Evolutionary conservation across 1,140 invertebrate genomes (phyloP).

Genomic region (Drosophila chauvacae): DNA sequence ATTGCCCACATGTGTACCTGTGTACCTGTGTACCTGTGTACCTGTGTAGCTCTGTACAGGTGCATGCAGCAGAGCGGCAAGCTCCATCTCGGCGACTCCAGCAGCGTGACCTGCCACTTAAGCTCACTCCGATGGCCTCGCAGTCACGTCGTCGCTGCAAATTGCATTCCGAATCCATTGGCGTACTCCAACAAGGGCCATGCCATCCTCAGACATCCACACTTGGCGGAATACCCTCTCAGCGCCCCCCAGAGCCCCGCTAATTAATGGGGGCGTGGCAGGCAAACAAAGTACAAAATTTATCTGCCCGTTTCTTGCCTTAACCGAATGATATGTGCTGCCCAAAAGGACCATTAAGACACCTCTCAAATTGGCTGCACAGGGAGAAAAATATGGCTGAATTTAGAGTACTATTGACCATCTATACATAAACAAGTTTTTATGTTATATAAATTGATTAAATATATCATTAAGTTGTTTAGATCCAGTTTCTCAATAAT

Average conservation of each 20-base stretch:
- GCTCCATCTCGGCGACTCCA: slow-evolving; percentile 17
- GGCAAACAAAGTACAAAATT: slow-evolving; percentile 60
- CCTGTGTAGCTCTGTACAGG: slow-evolving; percentile 32
- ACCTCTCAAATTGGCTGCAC: slow-evolving; percentile 35
- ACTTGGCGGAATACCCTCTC: not conserved
- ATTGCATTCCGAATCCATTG: slow-evolving; percentile 51
- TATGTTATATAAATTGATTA: not conserved
- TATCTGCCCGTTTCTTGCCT: slow-evolving; percentile 36
- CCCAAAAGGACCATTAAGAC: slow-evolving; percentile 34
- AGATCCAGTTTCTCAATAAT: not conserved
- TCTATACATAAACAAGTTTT: too few species aligned
- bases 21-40: slow-evolving; percentile 16
- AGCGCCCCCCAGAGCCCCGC: slow-evolving; percentile 26
- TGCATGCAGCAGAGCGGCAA: slow-evolving; percentile 54
- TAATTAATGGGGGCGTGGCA: slow-evolving; percentile 60
- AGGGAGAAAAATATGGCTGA: not conserved
- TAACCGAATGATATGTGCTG: slow-evolving; percentile 47
- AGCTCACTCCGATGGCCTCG: slow-evolving; percentile 38
- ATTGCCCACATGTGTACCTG: slow-evolving; percentile 59
- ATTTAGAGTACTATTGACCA: too few species aligned
- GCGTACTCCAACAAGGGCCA: slow-evolving; percentile 15
- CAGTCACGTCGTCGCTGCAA: slow-evolving; percentile 47
- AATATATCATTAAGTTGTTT: not conserved
- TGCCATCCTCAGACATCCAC: slow-evolving; percentile 12
- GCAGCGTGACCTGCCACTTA: slow-evolving; percentile 40